Evolutionary conservation across 2,888 invertebrate species (phyloP).

Genomic region (Ormia ochracea): DNA sequence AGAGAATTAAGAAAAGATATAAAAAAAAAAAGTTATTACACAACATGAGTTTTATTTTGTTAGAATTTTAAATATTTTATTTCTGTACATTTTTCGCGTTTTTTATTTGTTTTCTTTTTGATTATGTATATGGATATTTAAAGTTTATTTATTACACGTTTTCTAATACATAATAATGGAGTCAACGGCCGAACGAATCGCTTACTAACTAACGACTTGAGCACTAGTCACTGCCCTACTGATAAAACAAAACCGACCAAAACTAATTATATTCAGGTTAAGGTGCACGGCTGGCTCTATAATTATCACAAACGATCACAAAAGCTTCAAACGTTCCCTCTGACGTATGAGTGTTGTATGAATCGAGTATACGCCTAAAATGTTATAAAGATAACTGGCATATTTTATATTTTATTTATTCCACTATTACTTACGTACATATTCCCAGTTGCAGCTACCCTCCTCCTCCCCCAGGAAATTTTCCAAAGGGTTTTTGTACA

Average conservation of each 20-base stretch:
- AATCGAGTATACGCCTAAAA: conserved; percentile 43
- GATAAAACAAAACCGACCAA: not conserved
- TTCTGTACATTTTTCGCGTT: not conserved
- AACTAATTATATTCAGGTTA: conserved; percentile 2
- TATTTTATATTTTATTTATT: not conserved
- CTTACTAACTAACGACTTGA: conserved; percentile 1
- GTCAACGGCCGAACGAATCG: not conserved
- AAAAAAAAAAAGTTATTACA: not conserved
- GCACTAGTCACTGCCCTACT: not conserved
- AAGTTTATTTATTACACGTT: not conserved
- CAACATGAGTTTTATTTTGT: not conserved
- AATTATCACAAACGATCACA: not conserved
- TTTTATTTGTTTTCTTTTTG: not conserved
- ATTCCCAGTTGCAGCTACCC: conserved; percentile 1
- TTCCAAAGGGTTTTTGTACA: not conserved
- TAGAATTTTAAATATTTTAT: not conserved
- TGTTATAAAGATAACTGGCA: conserved; percentile 37
- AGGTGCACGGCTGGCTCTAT: not conserved
- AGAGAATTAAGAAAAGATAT: not conserved
- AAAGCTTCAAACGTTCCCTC: conserved; percentile 28
- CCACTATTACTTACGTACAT: not conserved
- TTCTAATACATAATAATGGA: not conserved
- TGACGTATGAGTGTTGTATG: conserved; percentile 45
- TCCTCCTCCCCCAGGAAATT: not conserved
- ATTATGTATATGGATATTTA: not conserved